Evolutionary conservation across 1,140 invertebrate species (phyloP).

Genomic region (Stenopsyche tienmushanensis): DNA sequence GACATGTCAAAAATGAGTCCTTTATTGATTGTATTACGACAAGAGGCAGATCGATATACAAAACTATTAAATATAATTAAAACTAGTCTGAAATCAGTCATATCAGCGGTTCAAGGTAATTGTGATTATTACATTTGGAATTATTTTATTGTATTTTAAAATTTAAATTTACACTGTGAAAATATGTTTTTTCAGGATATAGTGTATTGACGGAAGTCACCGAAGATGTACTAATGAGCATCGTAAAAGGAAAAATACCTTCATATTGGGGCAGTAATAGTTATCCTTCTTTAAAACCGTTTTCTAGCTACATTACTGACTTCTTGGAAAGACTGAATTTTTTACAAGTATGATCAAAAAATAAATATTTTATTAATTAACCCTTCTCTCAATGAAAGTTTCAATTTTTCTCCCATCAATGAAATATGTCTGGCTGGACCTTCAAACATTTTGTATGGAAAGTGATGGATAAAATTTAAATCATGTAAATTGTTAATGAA

Average conservation of each 20-base stretch:
- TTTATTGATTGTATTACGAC: conserved; percentile 91
- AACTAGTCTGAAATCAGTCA: conserved; percentile 75
- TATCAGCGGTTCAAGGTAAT: conserved; percentile 90
- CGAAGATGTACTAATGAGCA: conserved; percentile 83
- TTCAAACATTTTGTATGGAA: too few species aligned
- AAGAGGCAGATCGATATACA: conserved; percentile 92
- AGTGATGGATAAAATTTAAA: too few species aligned
- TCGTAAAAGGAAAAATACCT: conserved; percentile 83
- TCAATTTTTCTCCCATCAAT: too few species aligned
- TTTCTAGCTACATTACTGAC: conserved; percentile 88
- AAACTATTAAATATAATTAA: conserved; percentile 73
- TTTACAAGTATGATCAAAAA: conserved; percentile 62
- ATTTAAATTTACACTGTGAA: too few species aligned
- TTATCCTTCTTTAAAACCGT: conserved; percentile 90
- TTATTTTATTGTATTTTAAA: too few species aligned
- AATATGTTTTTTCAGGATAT: conserved; percentile 47
- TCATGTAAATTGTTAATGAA: conserved; percentile 1
- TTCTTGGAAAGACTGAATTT: conserved; percentile 80
- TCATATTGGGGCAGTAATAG: conserved; percentile 79
- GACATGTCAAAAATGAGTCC: conserved; percentile 72
- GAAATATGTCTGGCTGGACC: too few species aligned
- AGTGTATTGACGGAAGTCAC: conserved; percentile 80
- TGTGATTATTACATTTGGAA: too few species aligned
- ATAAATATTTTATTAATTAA: conserved; percentile 17
- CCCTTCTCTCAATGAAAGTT: too few species aligned